Conservation (phyloP, 1,140 invertebrate species). For the Pseudomyrmex cubaensis region DNA sequence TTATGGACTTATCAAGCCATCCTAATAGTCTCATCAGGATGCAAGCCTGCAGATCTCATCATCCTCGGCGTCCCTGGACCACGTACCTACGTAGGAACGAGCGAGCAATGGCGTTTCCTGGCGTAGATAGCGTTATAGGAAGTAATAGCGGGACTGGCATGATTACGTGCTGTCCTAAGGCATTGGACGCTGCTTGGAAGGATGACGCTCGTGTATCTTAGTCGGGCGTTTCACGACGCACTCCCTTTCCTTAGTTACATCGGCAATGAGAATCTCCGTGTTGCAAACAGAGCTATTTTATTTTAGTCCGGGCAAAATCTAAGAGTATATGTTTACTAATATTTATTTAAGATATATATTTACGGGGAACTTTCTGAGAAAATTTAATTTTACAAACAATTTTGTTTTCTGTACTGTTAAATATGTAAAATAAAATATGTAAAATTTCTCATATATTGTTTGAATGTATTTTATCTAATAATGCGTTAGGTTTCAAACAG, state of each 20-base stretch:
- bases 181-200: conserved; percentile 63
- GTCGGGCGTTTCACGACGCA: neutral
- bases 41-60: conserved; percentile 84
- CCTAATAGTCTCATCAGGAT: conserved; percentile 85
- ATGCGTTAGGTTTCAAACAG: neutral
- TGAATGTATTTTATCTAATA: neutral
- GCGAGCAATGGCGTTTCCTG: conserved; percentile 76
- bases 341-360: too few relatives aligned
- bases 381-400: neutral
- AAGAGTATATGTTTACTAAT: neutral
- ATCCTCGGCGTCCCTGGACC: conserved; percentile 77
- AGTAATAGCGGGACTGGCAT: conserved; percentile 76
- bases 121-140: conserved; percentile 78
- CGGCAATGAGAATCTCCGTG: neutral
- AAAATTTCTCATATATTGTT: neutral
- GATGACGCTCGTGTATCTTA: conserved; percentile 62
- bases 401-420: neutral
- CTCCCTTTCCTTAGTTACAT: neutral
- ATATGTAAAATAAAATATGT: neutral
- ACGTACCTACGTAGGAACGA: conserved; percentile 76
- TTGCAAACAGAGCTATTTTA: neutral
- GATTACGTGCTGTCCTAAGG: conserved; percentile 76
- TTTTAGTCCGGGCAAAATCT: neutral
- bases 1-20: conserved; percentile 84
- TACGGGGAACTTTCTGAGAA: neutral